Evolutionary conservation across 2,888 invertebrate species (phyloP).

Genomic region (Eristalis pertinax): DNA sequence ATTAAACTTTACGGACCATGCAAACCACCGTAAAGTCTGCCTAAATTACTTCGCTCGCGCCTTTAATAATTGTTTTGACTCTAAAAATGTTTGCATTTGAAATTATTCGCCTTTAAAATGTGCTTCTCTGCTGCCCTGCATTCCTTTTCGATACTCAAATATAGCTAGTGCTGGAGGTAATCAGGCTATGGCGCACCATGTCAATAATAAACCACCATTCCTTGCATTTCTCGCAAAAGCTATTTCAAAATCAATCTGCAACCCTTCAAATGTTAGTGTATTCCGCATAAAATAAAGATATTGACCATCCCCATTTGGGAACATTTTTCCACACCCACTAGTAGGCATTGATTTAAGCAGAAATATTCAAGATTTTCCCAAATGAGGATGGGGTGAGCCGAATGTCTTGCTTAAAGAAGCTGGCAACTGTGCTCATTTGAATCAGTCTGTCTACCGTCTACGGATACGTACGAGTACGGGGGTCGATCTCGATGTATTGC

Average conservation of each 20-base stretch:
- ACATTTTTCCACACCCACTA: background rate
- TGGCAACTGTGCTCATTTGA: conserved; percentile 36
- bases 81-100: too few species aligned
- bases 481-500: conserved; percentile 51
- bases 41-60: too few species aligned
- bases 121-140: too few species aligned
- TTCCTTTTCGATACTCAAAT: too few species aligned
- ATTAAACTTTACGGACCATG: too few species aligned
- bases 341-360: background rate
- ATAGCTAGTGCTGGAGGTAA: too few species aligned
- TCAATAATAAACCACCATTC: too few species aligned
- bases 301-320: background rate
- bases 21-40: too few species aligned
- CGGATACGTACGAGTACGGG: background rate
- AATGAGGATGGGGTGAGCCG: background rate
- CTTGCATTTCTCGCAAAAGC: too few species aligned
- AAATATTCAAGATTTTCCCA: background rate
- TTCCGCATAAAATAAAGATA: background rate
- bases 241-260: background rate
- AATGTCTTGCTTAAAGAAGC: conserved; percentile 33
- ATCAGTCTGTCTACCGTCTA: conserved; percentile 30
- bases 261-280: background rate
- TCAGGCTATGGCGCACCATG: too few species aligned
- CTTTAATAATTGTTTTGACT: too few species aligned
- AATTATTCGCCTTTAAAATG: too few species aligned